phyloP scores from a whole-genome alignment of 2,113 vertebrate genomes.

The Pygoscelis adeliae region DNA sequence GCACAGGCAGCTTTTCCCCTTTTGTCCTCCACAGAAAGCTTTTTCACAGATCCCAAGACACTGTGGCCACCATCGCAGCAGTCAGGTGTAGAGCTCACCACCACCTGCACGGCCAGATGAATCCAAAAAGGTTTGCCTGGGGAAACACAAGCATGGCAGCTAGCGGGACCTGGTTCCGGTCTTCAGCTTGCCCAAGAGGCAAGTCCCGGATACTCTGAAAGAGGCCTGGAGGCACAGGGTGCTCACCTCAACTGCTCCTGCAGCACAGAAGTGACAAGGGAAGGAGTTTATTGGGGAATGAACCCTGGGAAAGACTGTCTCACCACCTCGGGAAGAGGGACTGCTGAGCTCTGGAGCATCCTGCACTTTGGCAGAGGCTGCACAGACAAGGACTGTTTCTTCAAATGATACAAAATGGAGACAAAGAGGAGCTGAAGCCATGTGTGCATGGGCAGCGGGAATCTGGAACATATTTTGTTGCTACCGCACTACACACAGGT shows the following conservation, averaged over 20 bases:
- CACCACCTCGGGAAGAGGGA: not conserved
- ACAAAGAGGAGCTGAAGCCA: not conserved
- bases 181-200: not conserved
- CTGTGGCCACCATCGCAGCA: not conserved
- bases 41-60: not conserved
- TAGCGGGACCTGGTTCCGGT: not conserved
- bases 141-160: not conserved
- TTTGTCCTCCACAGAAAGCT: not conserved
- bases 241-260: not conserved
- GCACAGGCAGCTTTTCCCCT: not conserved
- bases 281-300: not conserved
- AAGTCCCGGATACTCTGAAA: not conserved
- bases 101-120: not conserved
- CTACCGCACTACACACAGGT: not conserved
- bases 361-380: accelerated
- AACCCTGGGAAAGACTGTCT: not conserved
- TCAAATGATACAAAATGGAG: not conserved
- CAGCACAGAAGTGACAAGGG: not conserved
- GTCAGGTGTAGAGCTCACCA: not conserved
- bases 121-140: not conserved
- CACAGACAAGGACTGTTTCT: not conserved
- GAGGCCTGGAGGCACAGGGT: not conserved
- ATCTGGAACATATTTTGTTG: not conserved
- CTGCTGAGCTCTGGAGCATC: not conserved
- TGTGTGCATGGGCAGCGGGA: not conserved